Conservation (phyloP, 1,140 invertebrate species). For the Branchinecta lynchi region DNA sequence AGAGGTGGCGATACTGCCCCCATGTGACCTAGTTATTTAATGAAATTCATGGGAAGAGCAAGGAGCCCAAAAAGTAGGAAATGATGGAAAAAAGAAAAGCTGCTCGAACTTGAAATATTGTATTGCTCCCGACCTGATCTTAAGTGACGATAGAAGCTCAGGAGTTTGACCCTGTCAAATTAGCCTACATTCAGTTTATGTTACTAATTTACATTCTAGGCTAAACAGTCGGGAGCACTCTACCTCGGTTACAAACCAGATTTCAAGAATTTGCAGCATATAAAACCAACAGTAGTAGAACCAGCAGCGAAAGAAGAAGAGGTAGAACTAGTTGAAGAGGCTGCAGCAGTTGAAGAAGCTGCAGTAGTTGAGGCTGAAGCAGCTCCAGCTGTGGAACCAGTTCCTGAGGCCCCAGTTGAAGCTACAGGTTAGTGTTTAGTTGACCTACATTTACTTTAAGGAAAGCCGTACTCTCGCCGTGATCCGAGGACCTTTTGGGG, state of each 20-base stretch:
- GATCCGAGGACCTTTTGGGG: no score
- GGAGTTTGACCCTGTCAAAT: background rate
- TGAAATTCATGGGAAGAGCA: no score
- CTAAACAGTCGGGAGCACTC: background rate
- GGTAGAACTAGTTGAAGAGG: constrained; percentile 15
- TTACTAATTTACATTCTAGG: constrained; percentile 13
- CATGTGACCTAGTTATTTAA: no score
- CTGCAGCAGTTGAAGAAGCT: constrained; percentile 14
- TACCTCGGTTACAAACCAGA: background rate
- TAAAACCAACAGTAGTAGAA: background rate
- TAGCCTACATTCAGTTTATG: background rate
- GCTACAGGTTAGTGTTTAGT: no score
- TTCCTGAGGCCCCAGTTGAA: constrained; percentile 7
- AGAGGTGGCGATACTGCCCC: no score
- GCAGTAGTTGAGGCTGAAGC: constrained; percentile 16
- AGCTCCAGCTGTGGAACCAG: constrained; percentile 20
- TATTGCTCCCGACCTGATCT: no score
- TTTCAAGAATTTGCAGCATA: background rate
- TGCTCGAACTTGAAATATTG: no score
- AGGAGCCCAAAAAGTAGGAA: no score
- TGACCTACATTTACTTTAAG: no score
- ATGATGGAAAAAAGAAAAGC: no score
- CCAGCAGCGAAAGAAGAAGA: constrained; percentile 15
- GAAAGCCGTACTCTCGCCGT: no score
- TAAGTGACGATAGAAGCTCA: background rate